These are phyloP conservation scores for Hippopotamyrus pictus DNA, from an alignment of 2,797 vertebrate genomes.

Conservation along the genomic window DNA sequence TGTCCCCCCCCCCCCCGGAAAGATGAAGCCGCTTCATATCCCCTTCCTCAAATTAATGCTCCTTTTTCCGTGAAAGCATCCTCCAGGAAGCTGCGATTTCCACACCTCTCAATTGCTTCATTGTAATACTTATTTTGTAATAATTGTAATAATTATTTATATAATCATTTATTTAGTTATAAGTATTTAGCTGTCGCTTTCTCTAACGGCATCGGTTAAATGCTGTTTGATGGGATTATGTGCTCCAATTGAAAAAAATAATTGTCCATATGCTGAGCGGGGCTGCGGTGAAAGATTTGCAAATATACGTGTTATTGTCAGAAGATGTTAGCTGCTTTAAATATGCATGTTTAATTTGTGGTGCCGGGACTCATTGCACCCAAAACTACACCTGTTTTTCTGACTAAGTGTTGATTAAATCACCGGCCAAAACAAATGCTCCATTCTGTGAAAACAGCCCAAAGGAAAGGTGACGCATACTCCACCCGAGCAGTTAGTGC, in stretches of 20 bases:
- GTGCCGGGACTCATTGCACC: no score
- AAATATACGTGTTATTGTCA: background rate
- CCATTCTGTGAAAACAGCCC: background rate
- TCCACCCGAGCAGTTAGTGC: background rate
- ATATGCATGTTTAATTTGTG: background rate
- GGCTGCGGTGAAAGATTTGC: background rate
- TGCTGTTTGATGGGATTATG: background rate
- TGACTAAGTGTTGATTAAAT: background rate
- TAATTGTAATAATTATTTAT: background rate
- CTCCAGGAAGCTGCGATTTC: background rate
- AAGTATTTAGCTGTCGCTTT: background rate
- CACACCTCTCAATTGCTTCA: background rate
- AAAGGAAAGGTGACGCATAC: background rate
- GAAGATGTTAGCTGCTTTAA: background rate
- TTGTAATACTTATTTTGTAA: background rate
- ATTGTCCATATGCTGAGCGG: background rate
- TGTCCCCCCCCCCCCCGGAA: constrained; percentile 26
- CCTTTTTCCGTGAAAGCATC: background rate
- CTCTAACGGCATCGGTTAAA: background rate
- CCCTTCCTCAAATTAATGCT: background rate
- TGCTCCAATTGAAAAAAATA: background rate
- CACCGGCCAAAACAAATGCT: background rate
- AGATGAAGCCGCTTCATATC: background rate
- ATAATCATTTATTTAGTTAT: background rate
- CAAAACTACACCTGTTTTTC: background rate